phyloP scores from a whole-genome alignment of 2,888 invertebrate genomes.

The Harpalus rubripes region DNA sequence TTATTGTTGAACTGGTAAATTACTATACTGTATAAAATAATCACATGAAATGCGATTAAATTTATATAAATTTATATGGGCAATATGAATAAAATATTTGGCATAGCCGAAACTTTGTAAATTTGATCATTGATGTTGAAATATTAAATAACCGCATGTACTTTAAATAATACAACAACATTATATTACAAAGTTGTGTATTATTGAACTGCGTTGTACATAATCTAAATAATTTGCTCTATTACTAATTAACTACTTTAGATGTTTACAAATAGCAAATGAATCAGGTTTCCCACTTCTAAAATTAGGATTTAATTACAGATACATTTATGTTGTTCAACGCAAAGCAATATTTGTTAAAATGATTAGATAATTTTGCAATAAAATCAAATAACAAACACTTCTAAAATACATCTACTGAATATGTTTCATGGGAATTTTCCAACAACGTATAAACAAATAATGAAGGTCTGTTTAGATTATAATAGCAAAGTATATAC shows the following conservation, averaged over 20 bases:
- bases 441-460: not conserved
- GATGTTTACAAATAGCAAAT: not conserved
- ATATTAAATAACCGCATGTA: too few relatives aligned
- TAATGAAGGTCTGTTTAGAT: not conserved
- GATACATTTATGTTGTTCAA: not conserved
- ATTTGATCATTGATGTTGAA: too few relatives aligned
- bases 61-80: too few relatives aligned
- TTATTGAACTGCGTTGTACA: not conserved
- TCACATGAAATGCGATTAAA: too few relatives aligned
- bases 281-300: not conserved
- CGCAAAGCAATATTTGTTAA: not conserved
- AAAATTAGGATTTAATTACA: not conserved
- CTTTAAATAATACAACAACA: not conserved
- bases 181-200: not conserved
- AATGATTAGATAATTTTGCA: not conserved
- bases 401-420: not conserved
- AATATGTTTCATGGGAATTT: not conserved
- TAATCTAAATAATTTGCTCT: not conserved
- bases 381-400: not conserved
- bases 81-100: too few relatives aligned
- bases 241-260: not conserved
- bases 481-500: conserved; percentile 12
- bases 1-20: too few relatives aligned
- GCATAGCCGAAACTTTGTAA: too few relatives aligned
- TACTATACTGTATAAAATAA: too few relatives aligned